Evolutionary conservation across 1,140 invertebrate genomes (phyloP).

Genomic region (Drosophila guanche): DNA sequence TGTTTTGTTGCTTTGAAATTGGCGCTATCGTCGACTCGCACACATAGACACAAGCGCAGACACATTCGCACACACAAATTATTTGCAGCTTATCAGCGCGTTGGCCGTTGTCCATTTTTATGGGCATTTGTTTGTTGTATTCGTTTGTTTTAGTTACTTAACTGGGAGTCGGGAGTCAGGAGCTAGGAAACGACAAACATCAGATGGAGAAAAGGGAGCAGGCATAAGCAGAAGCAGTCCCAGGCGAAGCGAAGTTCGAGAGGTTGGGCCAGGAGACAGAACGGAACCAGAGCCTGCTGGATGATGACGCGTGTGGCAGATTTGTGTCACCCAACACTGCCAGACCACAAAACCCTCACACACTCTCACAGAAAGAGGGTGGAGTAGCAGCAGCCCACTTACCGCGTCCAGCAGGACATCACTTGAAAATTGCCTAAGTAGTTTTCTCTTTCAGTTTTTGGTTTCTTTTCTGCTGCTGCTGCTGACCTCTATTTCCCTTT

Average conservation of each 20-base stretch:
- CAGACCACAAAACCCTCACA: conserved; percentile 56
- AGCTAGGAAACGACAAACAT: no score
- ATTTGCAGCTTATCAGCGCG: conserved; percentile 80
- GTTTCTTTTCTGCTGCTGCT: conserved; percentile 19
- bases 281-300: conserved; percentile 17
- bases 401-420: conserved; percentile 66
- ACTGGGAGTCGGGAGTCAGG: not conserved
- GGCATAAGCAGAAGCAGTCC: not conserved
- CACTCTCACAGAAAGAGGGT: conserved; percentile 9
- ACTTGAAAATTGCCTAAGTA: conserved; percentile 82
- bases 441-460: conserved; percentile 49
- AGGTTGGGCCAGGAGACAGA: no score
- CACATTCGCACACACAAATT: conserved; percentile 63
- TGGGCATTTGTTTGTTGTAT: conserved; percentile 75
- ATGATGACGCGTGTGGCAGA: conserved; percentile 52
- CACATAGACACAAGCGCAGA: conserved; percentile 3
- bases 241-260: no score
- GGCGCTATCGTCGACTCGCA: conserved; percentile 47
- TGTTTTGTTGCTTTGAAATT: conserved; percentile 61
- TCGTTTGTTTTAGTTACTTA: conserved; percentile 73
- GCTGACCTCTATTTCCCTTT: conserved; percentile 37
- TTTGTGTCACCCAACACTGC: conserved; percentile 28
- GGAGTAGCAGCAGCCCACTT: conserved; percentile 49
- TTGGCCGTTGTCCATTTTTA: conserved; percentile 78
- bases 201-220: not conserved